Conservation (phyloP, 2,888 invertebrate genomes). For the Stenolophus ochropezus region DNA sequence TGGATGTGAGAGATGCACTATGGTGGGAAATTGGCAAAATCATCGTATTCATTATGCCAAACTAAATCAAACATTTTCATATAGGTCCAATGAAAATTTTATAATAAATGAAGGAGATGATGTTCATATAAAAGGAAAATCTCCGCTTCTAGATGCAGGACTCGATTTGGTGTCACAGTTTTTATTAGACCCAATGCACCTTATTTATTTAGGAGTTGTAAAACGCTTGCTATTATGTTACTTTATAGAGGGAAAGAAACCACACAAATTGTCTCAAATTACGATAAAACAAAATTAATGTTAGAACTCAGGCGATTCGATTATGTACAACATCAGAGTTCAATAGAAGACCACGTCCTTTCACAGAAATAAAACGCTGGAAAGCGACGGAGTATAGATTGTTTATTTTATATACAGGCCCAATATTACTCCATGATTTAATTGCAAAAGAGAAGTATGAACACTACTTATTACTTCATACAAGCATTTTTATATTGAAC, state of each 20-base stretch:
- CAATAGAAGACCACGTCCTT: background rate
- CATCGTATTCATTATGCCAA: background rate
- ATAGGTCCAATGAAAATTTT: background rate
- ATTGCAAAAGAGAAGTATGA: background rate
- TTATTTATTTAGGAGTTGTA: background rate
- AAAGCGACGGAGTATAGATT: slow-evolving; percentile 23
- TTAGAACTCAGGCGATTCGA: background rate
- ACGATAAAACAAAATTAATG: slow-evolving; percentile 13
- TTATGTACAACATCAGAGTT: slow-evolving; percentile 4
- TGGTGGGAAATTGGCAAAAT: slow-evolving; percentile 6
- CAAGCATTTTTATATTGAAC: background rate
- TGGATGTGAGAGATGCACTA: slow-evolving; percentile 24
- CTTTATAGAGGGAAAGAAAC: background rate
- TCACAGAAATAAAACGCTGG: slow-evolving; percentile 20
- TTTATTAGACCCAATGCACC: slow-evolving; percentile 6
- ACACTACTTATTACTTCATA: slow-evolving; percentile 36
- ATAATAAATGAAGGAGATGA: background rate
- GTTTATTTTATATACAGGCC: slow-evolving; percentile 5
- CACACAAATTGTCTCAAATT: slow-evolving; percentile 10
- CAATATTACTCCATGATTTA: slow-evolving; percentile 7
- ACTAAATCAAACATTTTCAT: background rate
- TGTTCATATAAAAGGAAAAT: background rate
- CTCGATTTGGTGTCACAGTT: background rate
- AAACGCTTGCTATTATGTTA: slow-evolving; percentile 14
- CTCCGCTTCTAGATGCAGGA: background rate